These are phyloP conservation scores for Dryomyza anilis DNA, from an alignment of 2,888 invertebrate species.

Conservation along the genomic window DNA sequence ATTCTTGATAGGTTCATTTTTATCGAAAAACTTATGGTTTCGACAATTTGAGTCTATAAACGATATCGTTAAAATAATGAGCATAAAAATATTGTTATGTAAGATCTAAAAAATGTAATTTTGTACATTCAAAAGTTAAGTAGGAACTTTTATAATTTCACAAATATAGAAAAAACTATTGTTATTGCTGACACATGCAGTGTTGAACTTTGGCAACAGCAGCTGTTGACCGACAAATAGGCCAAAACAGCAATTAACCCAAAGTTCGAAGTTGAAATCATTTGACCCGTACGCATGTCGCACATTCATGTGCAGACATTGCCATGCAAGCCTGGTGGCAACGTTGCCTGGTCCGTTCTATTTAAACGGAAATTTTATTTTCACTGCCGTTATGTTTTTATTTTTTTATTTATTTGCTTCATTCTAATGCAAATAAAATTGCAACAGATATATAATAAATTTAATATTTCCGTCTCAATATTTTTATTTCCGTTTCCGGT, in stretches of 20 bases:
- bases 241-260: slow-evolving; percentile 48
- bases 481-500: not conserved
- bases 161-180: slow-evolving; percentile 38
- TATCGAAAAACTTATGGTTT: too few relatives aligned
- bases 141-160: too few relatives aligned
- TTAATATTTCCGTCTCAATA: not conserved
- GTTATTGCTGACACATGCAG: slow-evolving; percentile 32
- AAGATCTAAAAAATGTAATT: too few relatives aligned
- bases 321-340: too few relatives aligned
- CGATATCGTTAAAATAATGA: too few relatives aligned
- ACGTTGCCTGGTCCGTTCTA: too few relatives aligned
- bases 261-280: slow-evolving; percentile 55
- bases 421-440: not conserved
- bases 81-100: too few relatives aligned
- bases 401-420: not conserved
- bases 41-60: too few relatives aligned
- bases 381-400: not conserved
- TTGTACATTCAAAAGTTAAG: too few relatives aligned
- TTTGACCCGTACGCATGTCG: not conserved
- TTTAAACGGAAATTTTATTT: not conserved
- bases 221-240: slow-evolving; percentile 27
- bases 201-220: slow-evolving; percentile 13
- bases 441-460: not conserved
- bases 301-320: too few relatives aligned
- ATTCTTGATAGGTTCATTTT: too few relatives aligned